Percentiles rank a stretch among this genome's conserved stretches.
These are phyloP conservation scores for Chelmon rostratus DNA, from an alignment of 2,797 vertebrate genomes.

Conservation along the genomic window DNA sequence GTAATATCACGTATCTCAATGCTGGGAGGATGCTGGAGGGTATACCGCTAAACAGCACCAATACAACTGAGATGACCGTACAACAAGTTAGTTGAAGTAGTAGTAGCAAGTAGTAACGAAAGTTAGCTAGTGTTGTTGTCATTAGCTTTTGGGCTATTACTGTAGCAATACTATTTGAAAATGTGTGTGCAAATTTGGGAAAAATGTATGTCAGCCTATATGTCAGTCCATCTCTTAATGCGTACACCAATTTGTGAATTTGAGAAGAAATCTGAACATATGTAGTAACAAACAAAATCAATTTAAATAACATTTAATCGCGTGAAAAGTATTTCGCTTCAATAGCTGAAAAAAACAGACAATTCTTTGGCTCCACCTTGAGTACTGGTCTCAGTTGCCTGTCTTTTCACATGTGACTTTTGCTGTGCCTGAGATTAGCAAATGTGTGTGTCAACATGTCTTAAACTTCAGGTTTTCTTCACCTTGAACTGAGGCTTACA, in stretches of 20 bases:
- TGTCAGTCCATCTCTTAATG: background rate
- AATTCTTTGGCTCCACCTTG: too few relatives aligned
- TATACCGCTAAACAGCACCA: background rate
- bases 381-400: too few relatives aligned
- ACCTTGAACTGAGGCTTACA: too few relatives aligned
- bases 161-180: background rate
- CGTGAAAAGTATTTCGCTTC: background rate
- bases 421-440: too few relatives aligned
- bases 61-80: background rate
- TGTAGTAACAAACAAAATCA: background rate
- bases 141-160: background rate
- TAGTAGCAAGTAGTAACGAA: too few relatives aligned
- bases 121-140: background rate
- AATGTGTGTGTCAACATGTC: too few relatives aligned
- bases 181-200: background rate
- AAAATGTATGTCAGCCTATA: too few relatives aligned
- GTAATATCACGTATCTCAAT: background rate
- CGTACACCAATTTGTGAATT: background rate
- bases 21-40: background rate
- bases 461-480: too few relatives aligned
- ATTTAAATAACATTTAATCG: too few relatives aligned
- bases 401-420: too few relatives aligned
- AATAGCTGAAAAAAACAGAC: background rate
- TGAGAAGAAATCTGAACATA: background rate
- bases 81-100: too few relatives aligned